Conservation (phyloP, 37 sponge, comb jelly and placozoan species). For the Hexactinellida sp. region DNA sequence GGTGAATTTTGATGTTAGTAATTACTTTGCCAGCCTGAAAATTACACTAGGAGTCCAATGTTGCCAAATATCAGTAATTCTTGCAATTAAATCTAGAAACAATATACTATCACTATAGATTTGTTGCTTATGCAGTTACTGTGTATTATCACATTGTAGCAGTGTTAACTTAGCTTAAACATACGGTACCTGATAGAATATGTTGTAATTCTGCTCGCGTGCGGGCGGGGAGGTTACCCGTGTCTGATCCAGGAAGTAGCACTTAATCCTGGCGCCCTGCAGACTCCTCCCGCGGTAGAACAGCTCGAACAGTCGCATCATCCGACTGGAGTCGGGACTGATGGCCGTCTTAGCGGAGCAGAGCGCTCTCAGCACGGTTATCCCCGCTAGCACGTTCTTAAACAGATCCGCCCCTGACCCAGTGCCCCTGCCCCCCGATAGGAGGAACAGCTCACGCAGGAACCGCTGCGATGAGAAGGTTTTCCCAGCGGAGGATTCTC, state of each 20-base stretch:
- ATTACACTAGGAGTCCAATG: no score
- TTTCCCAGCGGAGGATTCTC: neutral
- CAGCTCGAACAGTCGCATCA: slow-evolving; percentile 5
- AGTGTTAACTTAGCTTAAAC: no score
- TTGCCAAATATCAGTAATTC: no score
- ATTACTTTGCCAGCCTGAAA: no score
- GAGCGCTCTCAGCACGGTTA: neutral
- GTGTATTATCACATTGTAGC: no score
- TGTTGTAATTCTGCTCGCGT: neutral
- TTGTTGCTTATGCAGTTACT: no score
- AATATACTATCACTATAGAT: no score
- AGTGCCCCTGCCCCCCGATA: neutral
- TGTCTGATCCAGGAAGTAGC: neutral
- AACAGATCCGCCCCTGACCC: neutral
- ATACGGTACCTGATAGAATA: slow-evolving; percentile 16
- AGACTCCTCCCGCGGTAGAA: neutral
- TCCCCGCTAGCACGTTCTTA: neutral
- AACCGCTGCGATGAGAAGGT: neutral
- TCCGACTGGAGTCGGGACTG: neutral
- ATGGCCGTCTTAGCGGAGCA: neutral
- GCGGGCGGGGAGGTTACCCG: neutral
- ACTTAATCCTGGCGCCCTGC: neutral
- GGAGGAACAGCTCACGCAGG: neutral
- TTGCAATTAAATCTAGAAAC: no score
- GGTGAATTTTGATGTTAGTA: no score